Evolutionary conservation across 2,113 vertebrate species (phyloP).

Genomic region (Plecturocebus donacophilus): DNA sequence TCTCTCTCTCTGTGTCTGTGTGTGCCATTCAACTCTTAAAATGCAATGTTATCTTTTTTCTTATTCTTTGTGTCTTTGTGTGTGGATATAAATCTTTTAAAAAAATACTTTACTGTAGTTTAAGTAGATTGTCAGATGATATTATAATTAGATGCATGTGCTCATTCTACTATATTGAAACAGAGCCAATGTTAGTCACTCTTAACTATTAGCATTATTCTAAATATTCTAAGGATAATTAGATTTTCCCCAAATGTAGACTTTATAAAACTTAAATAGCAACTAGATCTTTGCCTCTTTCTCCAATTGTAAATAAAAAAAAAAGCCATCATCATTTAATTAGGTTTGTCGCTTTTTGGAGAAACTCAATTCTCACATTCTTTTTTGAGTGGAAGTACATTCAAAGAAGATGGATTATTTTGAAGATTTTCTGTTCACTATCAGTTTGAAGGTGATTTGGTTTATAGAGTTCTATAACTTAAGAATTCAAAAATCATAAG

Average conservation of each 20-base stretch:
- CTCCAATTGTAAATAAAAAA: neutral
- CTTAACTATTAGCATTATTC: neutral
- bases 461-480: neutral
- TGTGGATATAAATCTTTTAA: neutral
- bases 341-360: neutral
- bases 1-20: neutral
- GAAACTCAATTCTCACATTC: neutral
- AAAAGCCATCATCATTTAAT: neutral
- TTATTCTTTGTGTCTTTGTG: neutral
- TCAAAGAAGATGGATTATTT: neutral
- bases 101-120: neutral
- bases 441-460: neutral
- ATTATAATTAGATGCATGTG: neutral
- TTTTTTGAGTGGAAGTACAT: neutral
- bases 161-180: neutral
- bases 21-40: neutral
- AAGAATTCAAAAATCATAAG: neutral
- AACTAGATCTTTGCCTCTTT: neutral
- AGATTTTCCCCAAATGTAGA: neutral
- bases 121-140: neutral
- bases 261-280: neutral
- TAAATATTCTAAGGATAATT: conserved; percentile 1
- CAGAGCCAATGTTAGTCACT: neutral
- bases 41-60: neutral
- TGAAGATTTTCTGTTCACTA: neutral